These are phyloP conservation scores for Strigamia crassipes DNA, from an alignment of 2,888 invertebrate genomes.

Conservation along the genomic window DNA sequence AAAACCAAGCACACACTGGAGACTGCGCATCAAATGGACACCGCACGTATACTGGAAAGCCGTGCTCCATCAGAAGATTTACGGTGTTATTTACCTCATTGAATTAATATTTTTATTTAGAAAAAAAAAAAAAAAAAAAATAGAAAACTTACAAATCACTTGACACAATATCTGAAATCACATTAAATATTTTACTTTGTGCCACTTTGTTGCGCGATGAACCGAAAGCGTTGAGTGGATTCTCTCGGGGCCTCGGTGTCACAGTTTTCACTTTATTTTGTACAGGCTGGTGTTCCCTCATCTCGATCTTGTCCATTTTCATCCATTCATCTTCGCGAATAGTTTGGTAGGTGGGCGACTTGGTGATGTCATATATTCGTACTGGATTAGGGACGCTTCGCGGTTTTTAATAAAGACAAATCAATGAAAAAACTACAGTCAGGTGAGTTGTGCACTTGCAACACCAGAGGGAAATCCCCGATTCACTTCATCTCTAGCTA, in stretches of 20 bases:
- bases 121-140: too few relatives aligned
- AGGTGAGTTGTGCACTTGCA: slow-evolving; percentile 49
- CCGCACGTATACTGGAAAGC: too few relatives aligned
- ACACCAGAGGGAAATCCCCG: background rate
- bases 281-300: slow-evolving; percentile 51
- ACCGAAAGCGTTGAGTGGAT: slow-evolving; percentile 68
- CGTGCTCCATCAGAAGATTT: too few relatives aligned
- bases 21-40: too few relatives aligned
- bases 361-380: slow-evolving; percentile 52
- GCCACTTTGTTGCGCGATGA: slow-evolving; percentile 79
- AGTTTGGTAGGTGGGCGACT: slow-evolving; percentile 54
- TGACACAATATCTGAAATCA: slow-evolving; percentile 88
- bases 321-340: slow-evolving; percentile 51
- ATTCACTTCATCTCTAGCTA: background rate
- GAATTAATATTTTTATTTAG: background rate
- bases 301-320: slow-evolving; percentile 48
- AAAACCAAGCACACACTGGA: too few relatives aligned
- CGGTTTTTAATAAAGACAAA: slow-evolving; percentile 51
- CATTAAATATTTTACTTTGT: slow-evolving; percentile 89
- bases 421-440: slow-evolving; percentile 52
- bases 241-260: slow-evolving; percentile 22
- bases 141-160: slow-evolving; percentile 47
- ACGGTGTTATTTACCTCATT: background rate
- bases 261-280: slow-evolving; percentile 50
- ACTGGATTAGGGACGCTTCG: slow-evolving; percentile 48